Conservation (phyloP, 2,797 vertebrate species). For the Anomalospiza imberbis region DNA sequence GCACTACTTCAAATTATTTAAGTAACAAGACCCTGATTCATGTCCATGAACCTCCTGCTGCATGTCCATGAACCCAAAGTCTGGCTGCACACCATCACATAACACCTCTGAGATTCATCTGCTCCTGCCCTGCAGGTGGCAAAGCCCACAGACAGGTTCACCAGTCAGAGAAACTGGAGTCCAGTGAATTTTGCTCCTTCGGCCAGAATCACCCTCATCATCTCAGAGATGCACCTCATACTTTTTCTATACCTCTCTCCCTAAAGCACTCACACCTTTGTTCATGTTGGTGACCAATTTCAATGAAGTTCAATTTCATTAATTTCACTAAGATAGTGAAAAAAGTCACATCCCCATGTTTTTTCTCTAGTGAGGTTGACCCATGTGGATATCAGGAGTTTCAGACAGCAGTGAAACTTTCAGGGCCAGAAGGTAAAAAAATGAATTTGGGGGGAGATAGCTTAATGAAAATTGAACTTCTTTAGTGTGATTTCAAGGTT, state of each 20-base stretch:
- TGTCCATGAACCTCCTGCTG: not conserved
- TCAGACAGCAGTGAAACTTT: not conserved
- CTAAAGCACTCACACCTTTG: not conserved
- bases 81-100: not conserved
- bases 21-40: not conserved
- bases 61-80: too few relatives aligned
- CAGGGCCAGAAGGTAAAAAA: not conserved
- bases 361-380: not conserved
- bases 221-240: not conserved
- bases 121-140: not conserved
- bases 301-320: not conserved
- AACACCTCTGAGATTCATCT: not conserved
- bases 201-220: not conserved
- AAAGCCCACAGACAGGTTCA: not conserved
- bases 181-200: not conserved
- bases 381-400: not conserved
- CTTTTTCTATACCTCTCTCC: not conserved
- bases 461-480: not conserved
- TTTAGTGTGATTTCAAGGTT: not conserved
- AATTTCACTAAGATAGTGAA: not conserved
- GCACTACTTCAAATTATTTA: not conserved
- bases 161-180: not conserved
- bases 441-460: accelerated
- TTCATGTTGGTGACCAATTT: not conserved
- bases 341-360: not conserved